Evolutionary conservation across 1,140 invertebrate genomes (phyloP).

Genomic region (Anoplolepis gracilipes): DNA sequence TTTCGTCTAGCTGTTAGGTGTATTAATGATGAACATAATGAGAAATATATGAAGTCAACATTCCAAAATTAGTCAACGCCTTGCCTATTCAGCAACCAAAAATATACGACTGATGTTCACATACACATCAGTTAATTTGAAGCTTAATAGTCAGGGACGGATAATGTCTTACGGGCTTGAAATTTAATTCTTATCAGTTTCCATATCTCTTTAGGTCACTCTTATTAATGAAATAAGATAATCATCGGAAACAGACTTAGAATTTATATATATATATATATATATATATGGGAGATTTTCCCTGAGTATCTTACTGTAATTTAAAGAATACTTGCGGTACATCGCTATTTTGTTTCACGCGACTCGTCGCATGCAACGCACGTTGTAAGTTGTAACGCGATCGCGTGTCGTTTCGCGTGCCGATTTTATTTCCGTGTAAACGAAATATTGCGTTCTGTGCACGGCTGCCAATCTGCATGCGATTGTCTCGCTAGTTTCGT

Average conservation of each 20-base stretch:
- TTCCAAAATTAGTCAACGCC: conserved; percentile 6
- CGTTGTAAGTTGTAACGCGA: conserved; percentile 7
- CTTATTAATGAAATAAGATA: not conserved
- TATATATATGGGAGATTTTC: not conserved
- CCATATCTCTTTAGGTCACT: not conserved
- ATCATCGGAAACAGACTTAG: not conserved
- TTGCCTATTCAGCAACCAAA: conserved; percentile 6
- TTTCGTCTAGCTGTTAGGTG: not conserved
- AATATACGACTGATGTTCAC: not conserved
- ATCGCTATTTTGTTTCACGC: conserved; percentile 9
- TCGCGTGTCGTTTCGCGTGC: conserved; percentile 30
- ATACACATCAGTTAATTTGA: not conserved
- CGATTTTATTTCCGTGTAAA: conserved; percentile 41
- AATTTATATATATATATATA: too few relatives aligned
- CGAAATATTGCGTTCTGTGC: conserved; percentile 17
- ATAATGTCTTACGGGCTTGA: not conserved
- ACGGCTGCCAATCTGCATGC: conserved; percentile 16
- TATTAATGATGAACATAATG: conserved; percentile 3
- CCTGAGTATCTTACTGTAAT: not conserved
- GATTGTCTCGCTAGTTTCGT: conserved; percentile 21
- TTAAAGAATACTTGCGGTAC: not conserved
- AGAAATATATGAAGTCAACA: not conserved
- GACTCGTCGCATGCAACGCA: conserved; percentile 12
- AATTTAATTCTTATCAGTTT: not conserved
- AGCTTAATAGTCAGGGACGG: not conserved